Conservation (phyloP, 2,113 vertebrate species). For the Amazona guildingii region DNA sequence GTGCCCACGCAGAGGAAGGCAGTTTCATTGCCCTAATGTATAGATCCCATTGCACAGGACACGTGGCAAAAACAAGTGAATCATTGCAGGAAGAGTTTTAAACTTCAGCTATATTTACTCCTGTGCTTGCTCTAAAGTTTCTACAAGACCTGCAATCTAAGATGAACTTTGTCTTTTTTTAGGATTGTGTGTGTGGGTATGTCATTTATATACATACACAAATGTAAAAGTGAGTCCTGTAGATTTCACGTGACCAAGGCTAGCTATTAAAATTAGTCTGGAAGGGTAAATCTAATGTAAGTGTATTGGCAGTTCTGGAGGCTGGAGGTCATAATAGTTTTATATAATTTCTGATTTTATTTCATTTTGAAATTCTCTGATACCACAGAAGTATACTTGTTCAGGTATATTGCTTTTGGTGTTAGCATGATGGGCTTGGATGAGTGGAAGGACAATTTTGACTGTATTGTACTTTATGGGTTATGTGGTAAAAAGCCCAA, state of each 20-base stretch:
- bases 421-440: neutral
- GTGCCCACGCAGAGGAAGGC: neutral
- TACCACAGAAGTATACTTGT: neutral
- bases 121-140: neutral
- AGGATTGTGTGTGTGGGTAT: neutral
- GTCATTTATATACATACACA: neutral
- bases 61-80: neutral
- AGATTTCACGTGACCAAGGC: neutral
- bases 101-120: constrained; percentile 11
- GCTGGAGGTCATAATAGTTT: neutral
- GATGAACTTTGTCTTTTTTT: neutral
- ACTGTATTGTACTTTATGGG: neutral
- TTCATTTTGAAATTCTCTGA: neutral
- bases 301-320: neutral
- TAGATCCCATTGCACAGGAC: neutral
- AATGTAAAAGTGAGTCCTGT: neutral
- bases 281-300: neutral
- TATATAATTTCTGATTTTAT: neutral
- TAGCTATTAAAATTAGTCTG: neutral
- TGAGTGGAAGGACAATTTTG: neutral
- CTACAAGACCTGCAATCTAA: neutral
- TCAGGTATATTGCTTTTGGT: neutral
- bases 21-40: neutral
- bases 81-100: neutral
- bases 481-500: neutral